phyloP scores from a whole-genome alignment of 2,888 invertebrate genomes.

The Troides helena region DNA sequence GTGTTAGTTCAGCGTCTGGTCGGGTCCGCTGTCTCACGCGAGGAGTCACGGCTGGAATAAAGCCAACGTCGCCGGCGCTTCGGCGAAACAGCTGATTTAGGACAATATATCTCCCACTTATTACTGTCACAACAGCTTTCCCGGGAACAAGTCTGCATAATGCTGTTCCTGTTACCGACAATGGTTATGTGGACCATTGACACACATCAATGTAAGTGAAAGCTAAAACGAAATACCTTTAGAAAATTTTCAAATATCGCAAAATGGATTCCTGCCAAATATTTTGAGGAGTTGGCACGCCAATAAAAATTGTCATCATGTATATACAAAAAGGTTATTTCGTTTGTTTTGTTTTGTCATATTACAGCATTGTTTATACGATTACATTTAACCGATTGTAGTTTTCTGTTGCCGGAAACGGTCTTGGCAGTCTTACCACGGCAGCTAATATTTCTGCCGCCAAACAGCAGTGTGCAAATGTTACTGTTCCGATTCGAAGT shows the following conservation, averaged over 20 bases:
- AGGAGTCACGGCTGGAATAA: slow-evolving; percentile 25
- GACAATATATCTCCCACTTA: slow-evolving; percentile 36
- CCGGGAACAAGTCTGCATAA: slow-evolving; percentile 37
- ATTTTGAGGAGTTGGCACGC: not conserved
- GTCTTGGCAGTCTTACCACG: too few relatives aligned
- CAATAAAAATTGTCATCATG: not conserved
- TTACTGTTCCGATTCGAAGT: too few relatives aligned
- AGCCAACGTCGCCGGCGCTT: slow-evolving; percentile 49
- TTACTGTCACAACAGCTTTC: slow-evolving; percentile 40
- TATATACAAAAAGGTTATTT: not conserved
- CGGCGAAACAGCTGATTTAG: slow-evolving; percentile 28
- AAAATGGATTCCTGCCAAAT: slow-evolving; percentile 14
- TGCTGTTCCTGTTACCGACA: slow-evolving; percentile 30
- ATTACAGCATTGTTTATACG: not conserved
- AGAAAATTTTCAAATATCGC: not conserved
- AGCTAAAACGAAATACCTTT: slow-evolving; percentile 9
- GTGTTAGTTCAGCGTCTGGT: slow-evolving; percentile 17
- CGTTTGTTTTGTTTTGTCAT: not conserved
- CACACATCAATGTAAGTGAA: slow-evolving; percentile 22
- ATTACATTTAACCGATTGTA: too few relatives aligned
- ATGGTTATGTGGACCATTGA: slow-evolving; percentile 30
- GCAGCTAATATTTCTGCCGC: too few relatives aligned
- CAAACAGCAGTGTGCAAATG: too few relatives aligned
- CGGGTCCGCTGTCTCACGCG: slow-evolving; percentile 23
- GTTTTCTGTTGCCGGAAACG: too few relatives aligned